A percentile compares a stretch with the other conserved stretches of the same genome.
These are phyloP conservation scores for Rhamnusium bicolor DNA, from an alignment of 2,888 invertebrate genomes.

Conservation along the genomic window DNA sequence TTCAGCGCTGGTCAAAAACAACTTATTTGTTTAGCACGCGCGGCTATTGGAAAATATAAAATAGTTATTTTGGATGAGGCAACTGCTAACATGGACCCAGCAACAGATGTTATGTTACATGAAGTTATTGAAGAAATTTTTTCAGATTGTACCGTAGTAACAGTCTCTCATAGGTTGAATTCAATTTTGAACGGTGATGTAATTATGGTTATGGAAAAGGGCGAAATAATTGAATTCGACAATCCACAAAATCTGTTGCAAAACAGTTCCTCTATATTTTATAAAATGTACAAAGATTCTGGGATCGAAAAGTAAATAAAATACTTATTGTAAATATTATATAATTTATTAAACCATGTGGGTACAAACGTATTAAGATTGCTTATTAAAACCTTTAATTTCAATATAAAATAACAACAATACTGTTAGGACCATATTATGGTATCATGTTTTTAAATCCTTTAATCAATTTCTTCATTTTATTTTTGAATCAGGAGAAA, in stretches of 20 bases:
- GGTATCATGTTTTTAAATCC: too few relatives aligned
- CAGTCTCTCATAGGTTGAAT: slow-evolving; percentile 66
- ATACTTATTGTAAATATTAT: too few relatives aligned
- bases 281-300: slow-evolving; percentile 46
- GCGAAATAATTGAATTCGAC: slow-evolving; percentile 61
- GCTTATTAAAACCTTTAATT: too few relatives aligned
- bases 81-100: slow-evolving; percentile 73
- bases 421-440: too few relatives aligned
- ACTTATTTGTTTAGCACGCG: slow-evolving; percentile 73
- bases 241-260: slow-evolving; percentile 49
- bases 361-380: too few relatives aligned
- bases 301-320: neutral
- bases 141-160: slow-evolving; percentile 73
- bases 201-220: slow-evolving; percentile 73
- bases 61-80: slow-evolving; percentile 74
- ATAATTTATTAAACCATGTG: too few relatives aligned
- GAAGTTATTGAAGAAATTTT: slow-evolving; percentile 72
- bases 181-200: slow-evolving; percentile 75
- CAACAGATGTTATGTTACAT: slow-evolving; percentile 73
- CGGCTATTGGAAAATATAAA: slow-evolving; percentile 70
- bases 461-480: too few relatives aligned
- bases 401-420: too few relatives aligned
- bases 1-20: slow-evolving; percentile 74
- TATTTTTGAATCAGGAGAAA: too few relatives aligned
- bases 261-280: slow-evolving; percentile 49